phyloP scores from a whole-genome alignment of 2,113 vertebrate species.

The Tor tambroides region DNA sequence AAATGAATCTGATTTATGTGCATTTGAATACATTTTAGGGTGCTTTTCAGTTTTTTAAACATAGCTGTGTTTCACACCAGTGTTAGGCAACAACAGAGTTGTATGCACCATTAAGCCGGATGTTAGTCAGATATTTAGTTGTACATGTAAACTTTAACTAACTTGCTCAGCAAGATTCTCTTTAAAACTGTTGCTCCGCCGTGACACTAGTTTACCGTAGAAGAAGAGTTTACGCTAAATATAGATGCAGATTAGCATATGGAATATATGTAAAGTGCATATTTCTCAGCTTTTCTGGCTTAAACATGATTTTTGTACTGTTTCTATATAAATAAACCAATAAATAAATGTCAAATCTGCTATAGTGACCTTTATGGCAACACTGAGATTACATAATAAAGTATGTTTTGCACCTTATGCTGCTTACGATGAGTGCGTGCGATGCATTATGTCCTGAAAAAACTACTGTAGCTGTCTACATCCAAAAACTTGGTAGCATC shows the following conservation, averaged over 20 bases:
- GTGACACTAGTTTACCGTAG: neutral
- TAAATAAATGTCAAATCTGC: neutral
- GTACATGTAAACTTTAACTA: neutral
- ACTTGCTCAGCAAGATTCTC: neutral
- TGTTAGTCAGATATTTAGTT: neutral
- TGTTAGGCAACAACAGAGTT: neutral
- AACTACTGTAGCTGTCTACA: neutral
- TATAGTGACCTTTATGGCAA: too few species aligned
- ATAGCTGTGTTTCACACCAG: neutral
- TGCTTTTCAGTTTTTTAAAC: neutral
- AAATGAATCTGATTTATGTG: slow-evolving; percentile 47
- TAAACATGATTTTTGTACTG: too few species aligned
- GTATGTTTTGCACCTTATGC: neutral
- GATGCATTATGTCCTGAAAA: neutral
- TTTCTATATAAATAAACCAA: too few species aligned
- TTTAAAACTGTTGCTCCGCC: neutral
- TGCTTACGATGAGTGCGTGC: neutral
- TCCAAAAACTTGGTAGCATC: neutral
- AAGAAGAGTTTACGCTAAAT: neutral
- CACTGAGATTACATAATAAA: neutral
- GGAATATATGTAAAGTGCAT: too few species aligned
- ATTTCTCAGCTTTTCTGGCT: too few species aligned
- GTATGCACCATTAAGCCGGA: neutral
- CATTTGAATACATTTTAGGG: slow-evolving; percentile 21
- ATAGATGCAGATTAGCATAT: too few species aligned